Evolutionary conservation across 2,797 vertebrate species (phyloP).

Genomic region (Rhinoraja longicauda): DNA sequence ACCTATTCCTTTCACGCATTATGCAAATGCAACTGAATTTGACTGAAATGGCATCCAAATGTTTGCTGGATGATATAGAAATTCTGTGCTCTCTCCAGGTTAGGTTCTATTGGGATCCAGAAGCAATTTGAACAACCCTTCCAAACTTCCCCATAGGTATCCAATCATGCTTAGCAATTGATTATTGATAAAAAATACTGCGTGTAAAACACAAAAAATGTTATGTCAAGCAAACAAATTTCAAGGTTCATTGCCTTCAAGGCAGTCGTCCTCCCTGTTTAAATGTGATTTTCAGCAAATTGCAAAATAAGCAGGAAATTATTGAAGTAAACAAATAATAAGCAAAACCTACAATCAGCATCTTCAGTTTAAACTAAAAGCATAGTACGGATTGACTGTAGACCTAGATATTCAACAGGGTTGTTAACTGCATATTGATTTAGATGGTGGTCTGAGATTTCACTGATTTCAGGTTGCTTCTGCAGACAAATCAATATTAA

Average conservation of each 20-base stretch:
- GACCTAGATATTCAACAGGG: background rate
- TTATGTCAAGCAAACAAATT: no score
- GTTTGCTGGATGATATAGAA: no score
- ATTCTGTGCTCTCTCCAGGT: no score
- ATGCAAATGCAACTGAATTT: no score
- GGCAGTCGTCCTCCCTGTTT: background rate
- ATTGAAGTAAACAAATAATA: background rate
- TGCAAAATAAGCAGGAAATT: background rate
- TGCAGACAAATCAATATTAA: background rate
- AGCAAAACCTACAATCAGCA: background rate
- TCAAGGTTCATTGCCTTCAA: background rate
- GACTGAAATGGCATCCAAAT: no score
- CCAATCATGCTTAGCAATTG: no score
- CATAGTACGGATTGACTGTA: background rate
- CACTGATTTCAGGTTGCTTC: background rate
- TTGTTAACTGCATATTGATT: background rate
- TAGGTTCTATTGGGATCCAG: no score
- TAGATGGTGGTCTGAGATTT: background rate
- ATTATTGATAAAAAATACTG: no score
- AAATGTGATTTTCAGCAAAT: background rate
- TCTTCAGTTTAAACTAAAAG: background rate
- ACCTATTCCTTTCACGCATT: no score
- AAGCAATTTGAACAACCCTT: no score
- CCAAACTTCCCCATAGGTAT: no score
- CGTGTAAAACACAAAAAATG: no score